Evolutionary conservation across 2,113 vertebrate species (phyloP).

Genomic region (Prionailurus bengalensis): DNA sequence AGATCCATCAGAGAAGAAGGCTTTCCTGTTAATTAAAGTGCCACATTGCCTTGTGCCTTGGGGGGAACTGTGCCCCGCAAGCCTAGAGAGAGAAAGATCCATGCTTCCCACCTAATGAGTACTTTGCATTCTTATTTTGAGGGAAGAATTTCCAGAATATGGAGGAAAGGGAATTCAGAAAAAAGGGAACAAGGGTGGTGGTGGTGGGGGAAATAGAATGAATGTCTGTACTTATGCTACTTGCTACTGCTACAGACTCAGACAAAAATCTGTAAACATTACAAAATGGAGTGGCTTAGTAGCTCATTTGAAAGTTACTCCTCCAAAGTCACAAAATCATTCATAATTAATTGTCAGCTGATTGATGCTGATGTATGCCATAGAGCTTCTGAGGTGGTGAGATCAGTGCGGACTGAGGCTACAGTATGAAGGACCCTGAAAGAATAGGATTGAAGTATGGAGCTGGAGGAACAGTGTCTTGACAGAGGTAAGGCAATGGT

Average conservation of each 20-base stretch:
- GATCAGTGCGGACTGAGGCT: conserved; percentile 40
- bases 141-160: background rate
- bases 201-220: background rate
- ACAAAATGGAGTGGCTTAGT: background rate
- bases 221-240: background rate
- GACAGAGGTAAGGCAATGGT: background rate
- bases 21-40: conserved; percentile 58
- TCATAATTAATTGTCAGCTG: conserved; percentile 76
- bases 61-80: background rate
- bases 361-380: conserved; percentile 47
- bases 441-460: background rate
- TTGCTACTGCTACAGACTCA: conserved; percentile 22
- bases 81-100: background rate
- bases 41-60: background rate
- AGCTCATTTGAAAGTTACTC: conserved; percentile 59
- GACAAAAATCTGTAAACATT: conserved; percentile 2
- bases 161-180: background rate
- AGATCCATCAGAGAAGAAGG: conserved; percentile 58
- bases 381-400: background rate
- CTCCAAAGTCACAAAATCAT: conserved; percentile 70
- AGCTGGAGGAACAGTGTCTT: background rate
- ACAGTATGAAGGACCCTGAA: background rate
- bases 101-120: background rate
- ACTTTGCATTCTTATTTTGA: background rate
- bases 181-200: background rate